Percentiles rank a stretch among this genome's conserved stretches.
Conservation (phyloP, 2,888 invertebrate genomes). For the Fabriciana adippe region DNA sequence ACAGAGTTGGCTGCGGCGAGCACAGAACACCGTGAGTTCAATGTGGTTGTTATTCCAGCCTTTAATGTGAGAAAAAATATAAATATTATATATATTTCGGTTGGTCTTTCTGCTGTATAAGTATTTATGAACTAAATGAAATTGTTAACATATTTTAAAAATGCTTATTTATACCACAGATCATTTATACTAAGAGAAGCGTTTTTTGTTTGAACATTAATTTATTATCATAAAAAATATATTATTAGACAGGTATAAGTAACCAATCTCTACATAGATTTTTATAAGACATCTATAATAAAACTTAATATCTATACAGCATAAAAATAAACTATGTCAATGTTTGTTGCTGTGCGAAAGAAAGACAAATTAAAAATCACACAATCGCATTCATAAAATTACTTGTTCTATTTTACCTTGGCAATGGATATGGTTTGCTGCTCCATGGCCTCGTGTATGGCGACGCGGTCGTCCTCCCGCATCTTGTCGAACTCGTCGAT, state of each 20-base stretch:
- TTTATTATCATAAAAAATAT: no score
- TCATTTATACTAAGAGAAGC: no score
- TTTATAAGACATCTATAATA: no score
- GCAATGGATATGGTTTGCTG: slow-evolving; percentile 99
- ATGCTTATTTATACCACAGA: no score
- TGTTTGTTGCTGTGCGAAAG: background rate
- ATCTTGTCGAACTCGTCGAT: slow-evolving; percentile 99
- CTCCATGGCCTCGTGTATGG: slow-evolving; percentile 99
- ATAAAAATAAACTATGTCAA: no score
- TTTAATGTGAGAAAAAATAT: slow-evolving; percentile 49
- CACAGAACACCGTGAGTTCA: slow-evolving; percentile 99
- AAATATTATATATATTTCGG: no score
- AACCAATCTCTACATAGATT: no score
- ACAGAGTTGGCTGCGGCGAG: slow-evolving; percentile 99
- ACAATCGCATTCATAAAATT: background rate
- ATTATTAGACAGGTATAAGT: no score
- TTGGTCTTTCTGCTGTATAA: no score
- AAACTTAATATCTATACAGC: background rate
- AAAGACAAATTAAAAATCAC: background rate
- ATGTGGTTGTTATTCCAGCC: slow-evolving; percentile 99
- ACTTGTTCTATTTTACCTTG: slow-evolving; percentile 15
- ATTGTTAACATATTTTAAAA: no score
- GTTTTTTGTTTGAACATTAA: no score
- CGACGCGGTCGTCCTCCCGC: slow-evolving; percentile 99
- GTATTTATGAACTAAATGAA: no score